Conservation (phyloP, 1,140 invertebrate genomes). For the Alviniconcha marisindica region DNA sequence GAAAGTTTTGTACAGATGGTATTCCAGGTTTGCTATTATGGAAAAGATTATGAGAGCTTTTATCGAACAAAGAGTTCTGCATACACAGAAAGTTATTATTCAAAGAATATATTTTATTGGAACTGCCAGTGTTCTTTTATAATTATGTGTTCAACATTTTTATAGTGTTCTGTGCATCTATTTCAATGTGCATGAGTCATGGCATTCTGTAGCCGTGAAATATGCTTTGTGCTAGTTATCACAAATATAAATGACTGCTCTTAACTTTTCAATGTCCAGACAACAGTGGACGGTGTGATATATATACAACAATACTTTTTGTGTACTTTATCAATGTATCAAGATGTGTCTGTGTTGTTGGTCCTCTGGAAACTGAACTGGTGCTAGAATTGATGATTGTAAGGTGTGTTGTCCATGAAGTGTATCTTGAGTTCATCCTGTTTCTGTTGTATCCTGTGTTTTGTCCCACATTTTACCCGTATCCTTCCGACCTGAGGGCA, state of each 20-base stretch:
- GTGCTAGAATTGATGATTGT: constrained; percentile 21
- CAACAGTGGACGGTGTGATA: too few species aligned
- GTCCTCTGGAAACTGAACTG: constrained; percentile 13
- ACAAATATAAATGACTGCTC: too few species aligned
- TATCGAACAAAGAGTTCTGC: constrained; percentile 33
- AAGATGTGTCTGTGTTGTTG: neutral
- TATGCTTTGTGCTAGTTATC: too few species aligned
- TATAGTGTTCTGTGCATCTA: neutral
- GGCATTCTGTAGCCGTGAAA: neutral
- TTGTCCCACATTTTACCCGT: neutral
- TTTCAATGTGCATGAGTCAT: neutral
- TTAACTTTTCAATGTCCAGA: too few species aligned
- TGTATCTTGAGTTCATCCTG: too few species aligned
- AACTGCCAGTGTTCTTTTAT: constrained; percentile 18
- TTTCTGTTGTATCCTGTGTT: neutral
- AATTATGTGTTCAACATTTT: neutral
- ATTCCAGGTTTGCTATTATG: neutral
- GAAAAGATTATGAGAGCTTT: constrained; percentile 23
- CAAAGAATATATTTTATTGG: neutral
- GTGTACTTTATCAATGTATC: neutral
- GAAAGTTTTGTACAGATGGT: constrained; percentile 6
- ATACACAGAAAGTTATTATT: neutral
- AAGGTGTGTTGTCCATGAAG: neutral
- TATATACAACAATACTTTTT: too few species aligned
- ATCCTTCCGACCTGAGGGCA: neutral